A percentile compares a stretch with the other conserved stretches of the same genome.
phyloP scores from a whole-genome alignment of 2,113 vertebrate genomes.

The Crotalus tigris region DNA sequence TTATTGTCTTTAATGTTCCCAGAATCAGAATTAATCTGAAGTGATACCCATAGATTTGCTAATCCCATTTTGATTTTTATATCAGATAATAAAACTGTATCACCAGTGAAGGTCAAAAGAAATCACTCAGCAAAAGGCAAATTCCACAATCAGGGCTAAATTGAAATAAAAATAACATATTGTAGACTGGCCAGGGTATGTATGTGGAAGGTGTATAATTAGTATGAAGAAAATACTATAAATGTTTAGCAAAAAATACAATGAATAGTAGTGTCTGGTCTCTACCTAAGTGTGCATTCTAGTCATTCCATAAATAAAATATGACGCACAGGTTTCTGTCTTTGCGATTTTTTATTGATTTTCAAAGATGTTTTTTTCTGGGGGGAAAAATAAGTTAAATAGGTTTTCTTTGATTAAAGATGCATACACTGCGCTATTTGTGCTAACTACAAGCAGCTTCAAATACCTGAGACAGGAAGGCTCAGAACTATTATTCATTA shows the following conservation, averaged over 20 bases:
- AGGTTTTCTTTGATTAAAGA: background rate
- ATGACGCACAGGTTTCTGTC: background rate
- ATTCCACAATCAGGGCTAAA: background rate
- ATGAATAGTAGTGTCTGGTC: background rate
- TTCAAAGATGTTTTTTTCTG: background rate
- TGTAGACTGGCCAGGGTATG: rapidly evolving
- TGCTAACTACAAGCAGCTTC: background rate
- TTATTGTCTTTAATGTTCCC: slow-evolving; percentile 5
- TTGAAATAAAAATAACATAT: background rate
- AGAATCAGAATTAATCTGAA: background rate
- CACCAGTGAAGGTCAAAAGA: background rate
- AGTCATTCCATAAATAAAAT: background rate
- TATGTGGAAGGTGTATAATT: background rate
- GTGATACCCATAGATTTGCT: background rate
- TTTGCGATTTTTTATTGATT: slow-evolving; percentile 13
- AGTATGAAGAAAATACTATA: background rate
- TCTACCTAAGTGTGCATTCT: background rate
- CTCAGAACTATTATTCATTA: background rate
- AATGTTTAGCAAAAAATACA: background rate
- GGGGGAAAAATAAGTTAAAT: background rate
- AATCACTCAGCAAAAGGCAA: slow-evolving; percentile 12
- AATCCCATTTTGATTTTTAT: slow-evolving; percentile 5
- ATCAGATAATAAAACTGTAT: background rate
- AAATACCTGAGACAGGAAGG: background rate
- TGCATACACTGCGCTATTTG: background rate